Evolutionary conservation across 2,888 invertebrate genomes (phyloP).

Genomic region (Seira musarum): DNA sequence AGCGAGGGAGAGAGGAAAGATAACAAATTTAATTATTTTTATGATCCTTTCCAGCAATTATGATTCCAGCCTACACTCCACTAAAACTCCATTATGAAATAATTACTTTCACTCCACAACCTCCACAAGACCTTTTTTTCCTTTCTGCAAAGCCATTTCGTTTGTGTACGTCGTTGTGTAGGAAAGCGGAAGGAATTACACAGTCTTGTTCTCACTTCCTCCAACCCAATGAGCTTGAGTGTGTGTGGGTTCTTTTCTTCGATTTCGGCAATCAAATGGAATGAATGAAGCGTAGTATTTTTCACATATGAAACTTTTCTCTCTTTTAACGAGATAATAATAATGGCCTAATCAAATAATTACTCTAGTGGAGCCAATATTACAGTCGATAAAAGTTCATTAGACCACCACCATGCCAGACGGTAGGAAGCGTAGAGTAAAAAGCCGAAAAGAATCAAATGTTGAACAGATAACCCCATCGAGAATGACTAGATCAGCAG

Average conservation of each 20-base stretch:
- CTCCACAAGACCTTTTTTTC: background rate
- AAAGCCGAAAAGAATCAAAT: slow-evolving; percentile 20
- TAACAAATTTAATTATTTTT: background rate
- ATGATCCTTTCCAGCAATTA: background rate
- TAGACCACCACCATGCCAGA: slow-evolving; percentile 34
- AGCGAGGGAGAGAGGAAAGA: slow-evolving; percentile 5
- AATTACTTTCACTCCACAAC: slow-evolving; percentile 23
- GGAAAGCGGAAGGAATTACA: background rate
- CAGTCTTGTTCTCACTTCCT: too few relatives aligned
- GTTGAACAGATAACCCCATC: background rate
- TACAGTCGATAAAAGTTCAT: slow-evolving; percentile 50
- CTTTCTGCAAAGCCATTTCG: too few relatives aligned
- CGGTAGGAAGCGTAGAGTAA: background rate
- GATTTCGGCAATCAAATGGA: slow-evolving; percentile 11
- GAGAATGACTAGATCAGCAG: background rate
- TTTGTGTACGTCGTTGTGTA: background rate
- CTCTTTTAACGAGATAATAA: background rate
- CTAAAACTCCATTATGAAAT: slow-evolving; percentile 14
- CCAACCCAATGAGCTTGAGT: background rate
- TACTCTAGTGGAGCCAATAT: slow-evolving; percentile 27
- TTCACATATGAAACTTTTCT: slow-evolving; percentile 1
- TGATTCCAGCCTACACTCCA: background rate
- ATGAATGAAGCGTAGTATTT: slow-evolving; percentile 4
- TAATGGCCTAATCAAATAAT: slow-evolving; percentile 36
- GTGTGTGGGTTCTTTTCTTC: too few relatives aligned